These are phyloP conservation scores for Macropodus opercularis DNA, from an alignment of 2,797 vertebrate species.

Conservation along the genomic window DNA sequence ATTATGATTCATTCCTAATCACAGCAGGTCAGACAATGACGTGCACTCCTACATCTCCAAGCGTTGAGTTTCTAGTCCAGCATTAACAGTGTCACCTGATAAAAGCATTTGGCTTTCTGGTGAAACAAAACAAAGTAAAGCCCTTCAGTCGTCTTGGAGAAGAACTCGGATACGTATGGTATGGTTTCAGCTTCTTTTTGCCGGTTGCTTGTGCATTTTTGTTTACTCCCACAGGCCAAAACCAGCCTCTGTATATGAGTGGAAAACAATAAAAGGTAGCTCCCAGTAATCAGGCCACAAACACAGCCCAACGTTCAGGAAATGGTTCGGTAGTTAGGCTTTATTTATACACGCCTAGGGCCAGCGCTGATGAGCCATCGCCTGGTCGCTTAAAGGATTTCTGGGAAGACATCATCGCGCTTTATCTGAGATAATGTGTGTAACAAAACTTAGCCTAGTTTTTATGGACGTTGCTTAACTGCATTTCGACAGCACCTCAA, in stretches of 20 bases:
- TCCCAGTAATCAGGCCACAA: slow-evolving; percentile 12
- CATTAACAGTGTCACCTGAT: neutral
- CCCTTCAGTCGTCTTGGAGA: neutral
- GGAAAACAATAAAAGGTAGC: slow-evolving; percentile 2
- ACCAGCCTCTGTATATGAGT: slow-evolving; percentile 5
- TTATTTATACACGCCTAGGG: slow-evolving; percentile 33
- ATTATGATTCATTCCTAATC: slow-evolving; percentile 37
- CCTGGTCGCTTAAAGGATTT: slow-evolving; percentile 36
- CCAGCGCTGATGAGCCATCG: slow-evolving; percentile 32
- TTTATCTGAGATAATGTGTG: slow-evolving; percentile 33
- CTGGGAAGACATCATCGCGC: slow-evolving; percentile 21
- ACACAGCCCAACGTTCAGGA: slow-evolving; percentile 7
- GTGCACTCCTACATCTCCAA: slow-evolving; percentile 13
- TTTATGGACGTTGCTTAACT: slow-evolving; percentile 47
- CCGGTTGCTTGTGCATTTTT: neutral
- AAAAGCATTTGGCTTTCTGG: slow-evolving; percentile 5
- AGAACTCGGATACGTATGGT: neutral
- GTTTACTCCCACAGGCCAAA: slow-evolving; percentile 2
- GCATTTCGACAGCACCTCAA: slow-evolving; percentile 70
- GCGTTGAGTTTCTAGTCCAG: neutral
- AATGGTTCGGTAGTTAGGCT: slow-evolving; percentile 17
- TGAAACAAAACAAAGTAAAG: neutral
- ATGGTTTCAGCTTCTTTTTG: neutral
- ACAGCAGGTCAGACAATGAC: slow-evolving; percentile 32
- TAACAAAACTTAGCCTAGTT: slow-evolving; percentile 46